These are phyloP conservation scores for Ypsolopha scabrella DNA, from an alignment of 2,888 invertebrate species.

Conservation along the genomic window DNA sequence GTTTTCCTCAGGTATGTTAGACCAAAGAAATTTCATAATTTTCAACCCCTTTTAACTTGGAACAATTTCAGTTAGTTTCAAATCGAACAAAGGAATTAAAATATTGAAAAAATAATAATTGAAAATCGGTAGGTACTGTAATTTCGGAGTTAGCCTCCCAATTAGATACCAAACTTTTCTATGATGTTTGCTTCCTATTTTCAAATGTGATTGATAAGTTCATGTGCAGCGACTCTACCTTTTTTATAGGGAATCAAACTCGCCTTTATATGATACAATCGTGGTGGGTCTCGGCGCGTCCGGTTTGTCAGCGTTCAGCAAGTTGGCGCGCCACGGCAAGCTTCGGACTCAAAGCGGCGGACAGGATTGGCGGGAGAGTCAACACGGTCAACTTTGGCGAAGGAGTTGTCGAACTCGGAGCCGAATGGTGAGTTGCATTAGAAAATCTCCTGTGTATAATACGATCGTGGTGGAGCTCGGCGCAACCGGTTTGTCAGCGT, in stretches of 20 bases:
- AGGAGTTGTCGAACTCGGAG: conserved; percentile 8
- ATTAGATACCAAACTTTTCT: neutral
- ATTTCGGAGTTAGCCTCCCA: too few species aligned
- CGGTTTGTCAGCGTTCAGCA: neutral
- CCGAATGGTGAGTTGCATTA: conserved; percentile 5
- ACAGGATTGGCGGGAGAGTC: conserved; percentile 7
- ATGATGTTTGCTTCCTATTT: neutral
- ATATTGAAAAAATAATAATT: too few species aligned
- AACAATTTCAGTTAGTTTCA: too few species aligned
- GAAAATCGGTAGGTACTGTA: too few species aligned
- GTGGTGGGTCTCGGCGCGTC: conserved; percentile 2
- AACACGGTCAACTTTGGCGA: conserved; percentile 4
- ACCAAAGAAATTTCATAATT: too few species aligned
- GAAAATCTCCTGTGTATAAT: too few species aligned
- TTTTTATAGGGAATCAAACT: neutral
- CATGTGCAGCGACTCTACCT: neutral
- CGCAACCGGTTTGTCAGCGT: too few species aligned
- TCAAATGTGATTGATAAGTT: neutral
- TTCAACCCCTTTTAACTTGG: too few species aligned
- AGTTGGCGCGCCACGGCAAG: neutral
- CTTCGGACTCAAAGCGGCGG: conserved; percentile 20
- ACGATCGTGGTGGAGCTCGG: too few species aligned
- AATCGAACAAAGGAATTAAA: too few species aligned
- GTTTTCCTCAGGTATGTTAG: too few species aligned
- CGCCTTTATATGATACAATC: neutral